Base-by-base conservation (phyloP, 2,888 invertebrate genomes). In the Holacanthella duospinosa region DNA sequence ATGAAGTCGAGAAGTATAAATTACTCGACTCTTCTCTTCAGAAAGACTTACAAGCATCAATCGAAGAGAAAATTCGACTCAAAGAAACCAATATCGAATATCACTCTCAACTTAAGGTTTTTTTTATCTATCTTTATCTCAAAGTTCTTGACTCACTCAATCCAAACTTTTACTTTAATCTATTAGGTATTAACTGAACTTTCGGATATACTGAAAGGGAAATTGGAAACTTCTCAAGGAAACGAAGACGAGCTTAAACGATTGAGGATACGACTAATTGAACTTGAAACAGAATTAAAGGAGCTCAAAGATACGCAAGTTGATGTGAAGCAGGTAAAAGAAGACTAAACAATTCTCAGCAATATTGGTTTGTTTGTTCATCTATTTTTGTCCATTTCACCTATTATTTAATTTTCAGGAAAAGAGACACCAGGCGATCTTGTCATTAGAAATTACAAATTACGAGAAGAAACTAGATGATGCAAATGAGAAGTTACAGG, bases 401-500 rank as follows among this genome's bases (percentile, higher is more conserved):
- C 36, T 36, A 16, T 48, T 9, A 9, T 21, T 48, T 48, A 16
- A n/a, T 4, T 6, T 36, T 28, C 64, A 69, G 61, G 72, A 72
- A 27, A 71, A 72, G 57, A 48, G 68, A 61, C 72, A 71, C 57
- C 66, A 65, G 27, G 67, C 70, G 26, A 68, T 72, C 21, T 61
- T 72, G 19, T 69, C 71, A 3, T 54, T 72, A 21, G 71, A 72
- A 63, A 70, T 72, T 9, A 67, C 71, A 1, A 71, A 72, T 29
- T 72, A 72, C 53, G 72, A 72, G 55, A 70, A 69, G 54, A 72
- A 72, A 54, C 59, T 72, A 12, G 69, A 68, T 26, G 68, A 68
- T 61, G 62, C 69, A 21, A 60, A 67, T 58, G 67, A 67, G 9
- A 59, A 63, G 27, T 43, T 70, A 25, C 70, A 70, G 59, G 71